Evolutionary conservation across 2,113 vertebrate genomes (phyloP), one percentile per base, ranked within the genome.

Genomic region (Scolopax mira): DNA sequence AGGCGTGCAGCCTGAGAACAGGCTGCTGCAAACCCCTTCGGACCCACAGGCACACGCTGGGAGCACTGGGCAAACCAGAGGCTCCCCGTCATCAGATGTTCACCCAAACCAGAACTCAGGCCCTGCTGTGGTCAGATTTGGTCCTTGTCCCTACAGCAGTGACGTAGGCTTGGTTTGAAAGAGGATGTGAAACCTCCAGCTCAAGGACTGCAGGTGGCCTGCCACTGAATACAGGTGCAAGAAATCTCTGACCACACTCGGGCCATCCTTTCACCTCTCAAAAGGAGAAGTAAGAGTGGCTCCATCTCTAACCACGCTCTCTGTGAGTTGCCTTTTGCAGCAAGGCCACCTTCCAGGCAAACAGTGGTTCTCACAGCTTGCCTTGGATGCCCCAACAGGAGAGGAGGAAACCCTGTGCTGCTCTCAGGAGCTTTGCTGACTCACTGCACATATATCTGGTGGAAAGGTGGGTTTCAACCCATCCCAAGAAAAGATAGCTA

Each of bases 91-190:
- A 44, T 57, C 2, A 9, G 10, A 22, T 58, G 19, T 12, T 91
- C 19, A 75, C 16, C 24, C 62, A 64, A 41, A 64, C 6, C 7
- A 58, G 57, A 75, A 11, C 41, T 71, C 69, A 55, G 69, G 16
- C n/a, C 17, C 24, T 6, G 1, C 39, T 60, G 24, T 0, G 0
- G 37, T 7, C 2, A 4, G 25, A 62, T 73, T 80, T 0, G 0
- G 21, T 33, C 22, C 31, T 58, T 1, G 3, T 82, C 28, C n/a
- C 25, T n/a, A n/a, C n/a, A n/a, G n/a, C n/a, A n/a, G n/a, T 14
- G 12, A 33, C 10, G 9, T 18, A 73, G n/a, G 30, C 21, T 78
- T 71, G 22, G 24, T 71, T 39, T 2, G 2, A 88, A 90, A 86
- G 30, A 90, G 46, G 49, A 74, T 88, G 71, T 77, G 82, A 94